Evolutionary conservation across 2,797 vertebrate genomes (phyloP), one percentile per base, ranked within the genome.

Genomic region (Labroides dimidiatus): DNA sequence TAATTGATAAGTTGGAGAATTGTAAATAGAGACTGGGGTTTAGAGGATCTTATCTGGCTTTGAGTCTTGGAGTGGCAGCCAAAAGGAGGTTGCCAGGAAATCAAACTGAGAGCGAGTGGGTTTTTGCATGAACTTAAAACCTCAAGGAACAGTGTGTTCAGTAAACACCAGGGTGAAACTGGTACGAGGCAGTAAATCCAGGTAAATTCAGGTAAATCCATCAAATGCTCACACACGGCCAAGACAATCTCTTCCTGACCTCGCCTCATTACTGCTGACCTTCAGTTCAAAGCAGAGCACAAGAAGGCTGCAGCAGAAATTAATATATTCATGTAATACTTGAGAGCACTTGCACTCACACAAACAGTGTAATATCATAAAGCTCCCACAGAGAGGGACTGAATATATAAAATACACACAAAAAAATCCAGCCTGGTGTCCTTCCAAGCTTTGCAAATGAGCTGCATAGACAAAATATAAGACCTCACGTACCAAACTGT

Each of bases 141-240:
- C 55, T 72, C 23, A 72, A 64, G 51, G 37, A 51, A 69, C 54
- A 68, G 30, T 24, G 56, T 68, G 71, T 81, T 79, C 42, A 33
- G 24, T 64, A 27, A 44, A 66, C 75, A 44, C 39, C 1, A 23
- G 57, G 63, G 37, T 12, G 37, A 39, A 39, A 52, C 53, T 45
- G 21, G 50, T 78, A 78, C 69, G 62, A 69, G 52, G 43, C 43
- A 42, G 50, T 70, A 78, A 80, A 74, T 76, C 49, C 64, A 67
- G 74, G 52, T 80, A 72, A 69, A 76, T 72, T 68, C 60, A 80
- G 64, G 54, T 79, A 74, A 83, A 84, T 79, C 72, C 69, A 80
- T 78, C 78, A 84, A 70, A 78, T 60, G 19, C 23, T 63, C 17
- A 11, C 55, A 56, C 61, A 21, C 21, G 43, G 74, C 65, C 44